phyloP scores from a whole-genome alignment of 1,140 invertebrate genomes.

The Anastatus disparis region DNA sequence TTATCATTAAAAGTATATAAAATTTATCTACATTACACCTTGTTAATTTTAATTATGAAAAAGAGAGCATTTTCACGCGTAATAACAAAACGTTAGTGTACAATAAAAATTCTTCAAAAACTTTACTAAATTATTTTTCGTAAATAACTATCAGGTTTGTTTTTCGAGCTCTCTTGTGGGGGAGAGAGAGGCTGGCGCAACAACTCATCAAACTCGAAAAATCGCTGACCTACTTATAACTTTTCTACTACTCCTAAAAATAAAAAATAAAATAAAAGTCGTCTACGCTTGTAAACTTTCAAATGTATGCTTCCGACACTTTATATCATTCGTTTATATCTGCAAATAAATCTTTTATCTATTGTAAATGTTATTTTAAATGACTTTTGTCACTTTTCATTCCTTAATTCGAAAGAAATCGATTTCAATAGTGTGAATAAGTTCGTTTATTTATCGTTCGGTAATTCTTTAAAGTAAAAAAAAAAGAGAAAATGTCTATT shows the following conservation, averaged over 20 bases:
- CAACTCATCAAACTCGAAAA: constrained; percentile 28
- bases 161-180: neutral
- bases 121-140: constrained; percentile 14
- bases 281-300: neutral
- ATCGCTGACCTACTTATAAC: constrained; percentile 10
- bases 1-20: neutral
- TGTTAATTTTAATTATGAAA: constrained; percentile 16
- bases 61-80: too few relatives aligned
- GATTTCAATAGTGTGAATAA: neutral
- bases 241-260: neutral
- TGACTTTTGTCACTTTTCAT: too few relatives aligned
- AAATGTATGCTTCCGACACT: constrained; percentile 1
- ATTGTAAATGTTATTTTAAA: too few relatives aligned
- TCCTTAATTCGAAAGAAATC: constrained; percentile 21
- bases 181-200: neutral
- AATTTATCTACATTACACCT: neutral
- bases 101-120: neutral
- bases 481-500: too few relatives aligned
- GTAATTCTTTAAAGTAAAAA: too few relatives aligned
- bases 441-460: constrained; percentile 9
- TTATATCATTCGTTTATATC: constrained; percentile 5
- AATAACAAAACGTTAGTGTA: too few relatives aligned
- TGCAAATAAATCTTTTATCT: constrained; percentile 23
- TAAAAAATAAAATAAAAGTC: too few relatives aligned
- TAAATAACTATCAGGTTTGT: constrained; percentile 23